Evolutionary conservation across 2,888 invertebrate genomes (phyloP).

Genomic region (Argynnis bischoffii): DNA sequence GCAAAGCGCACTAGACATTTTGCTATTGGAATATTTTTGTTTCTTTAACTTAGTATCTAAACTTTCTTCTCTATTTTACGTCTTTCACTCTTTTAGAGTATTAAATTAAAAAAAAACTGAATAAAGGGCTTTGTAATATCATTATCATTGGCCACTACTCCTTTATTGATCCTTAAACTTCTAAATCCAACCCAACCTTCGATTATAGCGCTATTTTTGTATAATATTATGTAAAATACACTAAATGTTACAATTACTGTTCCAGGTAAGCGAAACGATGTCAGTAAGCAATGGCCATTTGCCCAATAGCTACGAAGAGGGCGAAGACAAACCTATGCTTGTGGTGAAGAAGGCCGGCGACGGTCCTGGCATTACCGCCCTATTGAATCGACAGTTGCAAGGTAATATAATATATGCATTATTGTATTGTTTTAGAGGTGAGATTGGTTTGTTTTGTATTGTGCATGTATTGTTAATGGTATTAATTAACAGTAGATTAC

Average conservation of each 20-base stretch:
- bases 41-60: too few relatives aligned
- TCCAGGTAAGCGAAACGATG: slow-evolving; percentile 91
- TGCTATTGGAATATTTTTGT: too few relatives aligned
- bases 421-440: background rate
- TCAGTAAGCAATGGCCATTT: slow-evolving; percentile 87
- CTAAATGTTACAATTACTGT: slow-evolving; percentile 20
- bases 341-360: slow-evolving; percentile 89
- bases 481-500: background rate
- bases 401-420: slow-evolving; percentile 66
- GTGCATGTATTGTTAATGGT: background rate
- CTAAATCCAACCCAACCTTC: too few relatives aligned
- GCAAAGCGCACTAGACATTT: too few relatives aligned
- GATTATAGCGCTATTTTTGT: too few relatives aligned
- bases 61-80: too few relatives aligned
- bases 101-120: too few relatives aligned
- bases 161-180: too few relatives aligned
- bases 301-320: slow-evolving; percentile 87
- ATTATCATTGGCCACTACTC: too few relatives aligned
- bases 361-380: slow-evolving; percentile 89
- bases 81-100: too few relatives aligned
- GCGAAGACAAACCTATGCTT: slow-evolving; percentile 89
- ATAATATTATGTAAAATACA: too few relatives aligned
- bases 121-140: too few relatives aligned
- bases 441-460: background rate
- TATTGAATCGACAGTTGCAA: slow-evolving; percentile 89